Conservation (phyloP, 1,140 invertebrate genomes). For the Archivesica marissinica region DNA sequence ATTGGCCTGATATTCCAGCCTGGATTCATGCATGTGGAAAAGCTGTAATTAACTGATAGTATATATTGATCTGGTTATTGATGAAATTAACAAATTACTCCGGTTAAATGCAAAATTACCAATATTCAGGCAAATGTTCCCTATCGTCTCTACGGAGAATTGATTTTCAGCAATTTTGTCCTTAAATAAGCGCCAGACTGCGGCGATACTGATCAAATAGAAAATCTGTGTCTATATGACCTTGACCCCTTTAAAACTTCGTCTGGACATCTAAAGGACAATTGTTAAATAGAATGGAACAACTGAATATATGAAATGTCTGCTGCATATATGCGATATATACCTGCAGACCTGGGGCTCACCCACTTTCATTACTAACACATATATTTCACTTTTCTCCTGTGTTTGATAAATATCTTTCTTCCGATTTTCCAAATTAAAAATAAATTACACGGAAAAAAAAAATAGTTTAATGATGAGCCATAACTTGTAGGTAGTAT, state of each 20-base stretch:
- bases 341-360: no score
- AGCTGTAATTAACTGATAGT: conserved; percentile 62
- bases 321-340: no score
- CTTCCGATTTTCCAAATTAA: neutral
- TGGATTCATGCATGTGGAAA: conserved; percentile 63
- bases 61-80: conserved; percentile 59
- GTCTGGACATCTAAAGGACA: no score
- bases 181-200: conserved; percentile 40
- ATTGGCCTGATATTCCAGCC: conserved; percentile 37
- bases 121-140: conserved; percentile 53
- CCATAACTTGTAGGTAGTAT: conserved; percentile 1
- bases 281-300: no score
- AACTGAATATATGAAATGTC: no score
- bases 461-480: neutral
- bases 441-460: conserved; percentile 23
- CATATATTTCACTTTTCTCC: neutral
- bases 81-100: conserved; percentile 64
- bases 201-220: conserved; percentile 26
- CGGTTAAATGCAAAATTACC: conserved; percentile 57
- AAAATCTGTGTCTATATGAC: neutral
- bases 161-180: conserved; percentile 61
- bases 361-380: no score
- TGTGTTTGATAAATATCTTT: neutral
- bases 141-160: conserved; percentile 38
- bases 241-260: conserved; percentile 22